Evolutionary conservation across 2,113 vertebrate species (phyloP).

Genomic region (Zapornia atra): DNA sequence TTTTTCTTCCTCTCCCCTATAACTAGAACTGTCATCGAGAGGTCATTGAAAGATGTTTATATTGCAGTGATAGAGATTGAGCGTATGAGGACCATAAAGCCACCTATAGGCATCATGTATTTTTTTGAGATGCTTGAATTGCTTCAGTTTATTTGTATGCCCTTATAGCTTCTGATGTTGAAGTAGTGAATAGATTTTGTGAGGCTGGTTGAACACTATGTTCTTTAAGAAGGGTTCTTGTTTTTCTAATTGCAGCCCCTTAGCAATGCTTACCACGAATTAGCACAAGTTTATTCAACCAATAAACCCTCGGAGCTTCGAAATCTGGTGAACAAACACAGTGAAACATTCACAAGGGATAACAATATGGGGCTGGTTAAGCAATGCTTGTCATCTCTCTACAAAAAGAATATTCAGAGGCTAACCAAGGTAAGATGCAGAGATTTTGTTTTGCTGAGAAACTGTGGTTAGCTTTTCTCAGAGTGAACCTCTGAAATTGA

Average conservation of each 20-base stretch:
- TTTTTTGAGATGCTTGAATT: neutral
- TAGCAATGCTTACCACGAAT: constrained; percentile 97
- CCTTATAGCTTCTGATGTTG: neutral
- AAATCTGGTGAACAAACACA: constrained; percentile 92
- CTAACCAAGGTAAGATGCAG: constrained; percentile 89
- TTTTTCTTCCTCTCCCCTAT: neutral
- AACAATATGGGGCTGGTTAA: constrained; percentile 98
- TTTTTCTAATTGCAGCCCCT: constrained; percentile 83
- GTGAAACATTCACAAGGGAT: constrained; percentile 91
- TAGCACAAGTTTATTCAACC: constrained; percentile 95
- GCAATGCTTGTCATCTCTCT: constrained; percentile 96
- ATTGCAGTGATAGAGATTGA: neutral
- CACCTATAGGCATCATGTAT: fast-evolving
- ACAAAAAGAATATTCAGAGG: constrained; percentile 99
- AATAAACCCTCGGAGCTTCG: constrained; percentile 96
- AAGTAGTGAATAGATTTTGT: neutral
- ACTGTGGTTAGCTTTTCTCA: neutral
- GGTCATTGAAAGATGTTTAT: neutral
- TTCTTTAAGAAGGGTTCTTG: neutral
- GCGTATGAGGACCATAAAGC: neutral
- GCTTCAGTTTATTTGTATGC: neutral
- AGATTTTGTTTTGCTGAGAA: neutral
- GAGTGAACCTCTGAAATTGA: neutral
- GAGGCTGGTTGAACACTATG: neutral
- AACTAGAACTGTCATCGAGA: neutral